A percentile compares a stretch with the other conserved stretches of the same genome.
These are phyloP conservation scores for Drosophila kuntzei DNA, from an alignment of 2,888 invertebrate species.

Conservation along the genomic window DNA sequence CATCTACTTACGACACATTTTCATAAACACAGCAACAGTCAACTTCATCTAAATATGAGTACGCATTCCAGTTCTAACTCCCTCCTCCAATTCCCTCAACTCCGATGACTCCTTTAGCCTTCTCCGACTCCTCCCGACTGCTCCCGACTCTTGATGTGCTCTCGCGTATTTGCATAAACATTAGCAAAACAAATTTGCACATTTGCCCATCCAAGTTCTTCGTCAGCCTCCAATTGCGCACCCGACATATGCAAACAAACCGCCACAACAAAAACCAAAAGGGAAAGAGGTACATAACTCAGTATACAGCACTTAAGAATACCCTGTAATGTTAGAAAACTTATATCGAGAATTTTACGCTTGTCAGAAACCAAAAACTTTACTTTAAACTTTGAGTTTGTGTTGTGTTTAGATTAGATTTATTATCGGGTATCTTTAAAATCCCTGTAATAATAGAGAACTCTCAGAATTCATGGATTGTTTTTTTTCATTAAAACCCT, in stretches of 20 bases:
- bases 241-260: slow-evolving; percentile 76
- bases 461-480: background rate
- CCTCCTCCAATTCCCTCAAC: background rate
- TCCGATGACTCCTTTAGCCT: slow-evolving; percentile 1
- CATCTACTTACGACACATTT: slow-evolving; percentile 70
- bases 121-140: background rate
- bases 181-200: slow-evolving; percentile 82
- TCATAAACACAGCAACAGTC: slow-evolving; percentile 78
- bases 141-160: slow-evolving; percentile 56
- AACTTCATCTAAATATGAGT: slow-evolving; percentile 56
- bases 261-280: slow-evolving; percentile 54
- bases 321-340: slow-evolving; percentile 29
- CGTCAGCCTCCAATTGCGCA: slow-evolving; percentile 42
- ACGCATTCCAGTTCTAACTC: slow-evolving; percentile 13
- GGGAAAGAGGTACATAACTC: slow-evolving; percentile 5
- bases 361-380: background rate
- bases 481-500: background rate
- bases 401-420: background rate
- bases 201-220: slow-evolving; percentile 57
- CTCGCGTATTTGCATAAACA: slow-evolving; percentile 80
- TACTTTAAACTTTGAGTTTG: background rate
- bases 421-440: background rate
- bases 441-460: background rate
- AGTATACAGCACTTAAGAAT: slow-evolving; percentile 9
- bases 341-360: background rate